phyloP scores from a whole-genome alignment of 2,113 vertebrate genomes.

The Proterorhinus semilunaris region DNA sequence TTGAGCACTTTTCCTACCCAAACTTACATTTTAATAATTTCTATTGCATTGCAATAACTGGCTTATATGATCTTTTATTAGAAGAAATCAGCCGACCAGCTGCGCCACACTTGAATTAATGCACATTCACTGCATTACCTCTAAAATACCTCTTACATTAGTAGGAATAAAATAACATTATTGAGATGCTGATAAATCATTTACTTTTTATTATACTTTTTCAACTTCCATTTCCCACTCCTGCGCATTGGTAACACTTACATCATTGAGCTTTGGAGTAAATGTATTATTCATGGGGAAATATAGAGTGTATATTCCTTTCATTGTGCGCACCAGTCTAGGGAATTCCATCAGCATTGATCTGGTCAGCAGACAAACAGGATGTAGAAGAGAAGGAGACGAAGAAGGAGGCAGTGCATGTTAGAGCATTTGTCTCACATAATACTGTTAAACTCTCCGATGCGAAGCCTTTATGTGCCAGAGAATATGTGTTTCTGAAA shows the following conservation, averaged over 20 bases:
- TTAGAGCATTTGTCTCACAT: conserved; percentile 41
- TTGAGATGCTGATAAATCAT: background rate
- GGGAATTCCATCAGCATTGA: conserved; percentile 67
- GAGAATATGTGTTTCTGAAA: conserved; percentile 6
- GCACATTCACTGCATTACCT: background rate
- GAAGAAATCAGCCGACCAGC: background rate
- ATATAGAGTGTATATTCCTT: conserved; percentile 24
- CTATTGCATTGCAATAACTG: conserved; percentile 30
- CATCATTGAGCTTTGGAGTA: conserved; percentile 29
- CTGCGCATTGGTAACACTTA: conserved; percentile 16
- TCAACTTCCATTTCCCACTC: background rate
- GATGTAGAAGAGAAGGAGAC: conserved; percentile 38
- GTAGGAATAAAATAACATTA: conserved; percentile 1
- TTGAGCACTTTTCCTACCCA: background rate
- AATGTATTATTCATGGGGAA: conserved; percentile 59
- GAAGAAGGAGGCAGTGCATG: conserved; percentile 32
- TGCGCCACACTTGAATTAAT: background rate
- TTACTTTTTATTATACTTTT: background rate
- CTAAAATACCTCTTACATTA: conserved; percentile 2
- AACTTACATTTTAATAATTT: background rate
- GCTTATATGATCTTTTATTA: background rate
- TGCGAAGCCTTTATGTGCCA: conserved; percentile 26
- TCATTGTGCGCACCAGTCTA: conserved; percentile 27
- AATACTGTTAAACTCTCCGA: conserved; percentile 49
- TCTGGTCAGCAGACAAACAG: conserved; percentile 41